A percentile compares a stretch with the other conserved stretches of the same genome.
Evolutionary conservation across 2,113 vertebrate genomes (phyloP).

Genomic region (Phocoena phocoena): DNA sequence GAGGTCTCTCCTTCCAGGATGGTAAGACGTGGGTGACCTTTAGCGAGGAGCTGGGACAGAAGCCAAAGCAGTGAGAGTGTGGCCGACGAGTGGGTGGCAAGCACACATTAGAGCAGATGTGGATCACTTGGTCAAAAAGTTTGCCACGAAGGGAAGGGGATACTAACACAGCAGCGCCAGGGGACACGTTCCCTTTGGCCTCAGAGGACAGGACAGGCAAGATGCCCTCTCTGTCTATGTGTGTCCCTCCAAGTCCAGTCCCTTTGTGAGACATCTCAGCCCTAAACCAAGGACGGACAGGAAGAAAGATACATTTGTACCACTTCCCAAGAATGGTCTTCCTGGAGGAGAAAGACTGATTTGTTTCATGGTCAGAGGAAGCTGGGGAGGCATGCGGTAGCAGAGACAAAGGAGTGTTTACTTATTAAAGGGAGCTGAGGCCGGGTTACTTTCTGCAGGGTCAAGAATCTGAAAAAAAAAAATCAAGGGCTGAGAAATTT

Average conservation of each 20-base stretch:
- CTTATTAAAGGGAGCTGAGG: not conserved
- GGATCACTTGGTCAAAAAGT: not conserved
- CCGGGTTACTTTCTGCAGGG: not conserved
- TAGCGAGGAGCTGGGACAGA: not conserved
- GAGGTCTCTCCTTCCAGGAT: not conserved
- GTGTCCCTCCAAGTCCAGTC: not conserved
- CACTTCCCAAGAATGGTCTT: not conserved
- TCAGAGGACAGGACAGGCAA: not conserved
- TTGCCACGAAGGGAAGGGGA: not conserved
- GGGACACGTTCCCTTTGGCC: not conserved
- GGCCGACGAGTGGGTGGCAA: not conserved
- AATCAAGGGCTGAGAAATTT: not conserved
- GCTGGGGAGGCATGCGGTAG: no score
- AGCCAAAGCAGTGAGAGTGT: not conserved
- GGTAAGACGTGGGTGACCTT: conserved; percentile 20
- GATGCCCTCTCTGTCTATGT: fast-evolving
- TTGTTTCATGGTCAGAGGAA: not conserved
- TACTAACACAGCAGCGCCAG: not conserved
- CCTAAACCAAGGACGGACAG: not conserved
- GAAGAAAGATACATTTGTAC: not conserved
- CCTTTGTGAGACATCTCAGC: not conserved
- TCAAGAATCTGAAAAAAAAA: not conserved
- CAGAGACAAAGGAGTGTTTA: not conserved
- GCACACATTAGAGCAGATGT: conserved; percentile 36
- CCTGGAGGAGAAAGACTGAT: not conserved